Evolutionary conservation across 2,113 vertebrate species (phyloP).

Genomic region (Scomber colias): DNA sequence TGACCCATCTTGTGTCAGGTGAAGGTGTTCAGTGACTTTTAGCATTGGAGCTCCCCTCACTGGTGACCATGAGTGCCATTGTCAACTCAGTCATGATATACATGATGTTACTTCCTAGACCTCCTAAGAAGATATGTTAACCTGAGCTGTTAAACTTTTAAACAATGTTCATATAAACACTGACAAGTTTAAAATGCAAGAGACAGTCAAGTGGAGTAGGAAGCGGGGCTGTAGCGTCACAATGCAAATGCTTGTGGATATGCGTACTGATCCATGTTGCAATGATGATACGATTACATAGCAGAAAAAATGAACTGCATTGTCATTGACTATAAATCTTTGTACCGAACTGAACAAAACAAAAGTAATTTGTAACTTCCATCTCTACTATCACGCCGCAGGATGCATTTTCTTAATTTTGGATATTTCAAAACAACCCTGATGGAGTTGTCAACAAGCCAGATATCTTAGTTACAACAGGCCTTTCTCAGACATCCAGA

Average conservation of each 20-base stretch:
- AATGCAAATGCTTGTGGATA: not conserved
- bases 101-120: not conserved
- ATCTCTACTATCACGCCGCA: not conserved
- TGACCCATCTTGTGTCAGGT: too few relatives aligned
- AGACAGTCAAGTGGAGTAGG: too few relatives aligned
- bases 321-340: not conserved
- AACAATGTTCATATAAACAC: not conserved
- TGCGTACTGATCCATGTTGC: not conserved
- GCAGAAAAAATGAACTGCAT: not conserved
- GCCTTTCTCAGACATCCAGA: slow-evolving; percentile 1
- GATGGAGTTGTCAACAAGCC: slow-evolving; percentile 8
- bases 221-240: not conserved
- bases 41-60: not conserved
- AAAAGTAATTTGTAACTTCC: not conserved
- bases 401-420: slow-evolving; percentile 7
- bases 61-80: not conserved
- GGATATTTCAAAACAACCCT: slow-evolving; percentile 1
- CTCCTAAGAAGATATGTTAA: too few relatives aligned
- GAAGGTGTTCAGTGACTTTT: too few relatives aligned
- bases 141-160: not conserved
- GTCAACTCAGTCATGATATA: slow-evolving; percentile 9
- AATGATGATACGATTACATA: not conserved
- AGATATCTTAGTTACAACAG: not conserved
- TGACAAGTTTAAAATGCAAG: not conserved
- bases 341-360: not conserved